Percentiles rank a stretch among this genome's conserved stretches.
These are phyloP conservation scores for Bedellia somnulentella DNA, from an alignment of 2,888 invertebrate genomes.

Conservation along the genomic window DNA sequence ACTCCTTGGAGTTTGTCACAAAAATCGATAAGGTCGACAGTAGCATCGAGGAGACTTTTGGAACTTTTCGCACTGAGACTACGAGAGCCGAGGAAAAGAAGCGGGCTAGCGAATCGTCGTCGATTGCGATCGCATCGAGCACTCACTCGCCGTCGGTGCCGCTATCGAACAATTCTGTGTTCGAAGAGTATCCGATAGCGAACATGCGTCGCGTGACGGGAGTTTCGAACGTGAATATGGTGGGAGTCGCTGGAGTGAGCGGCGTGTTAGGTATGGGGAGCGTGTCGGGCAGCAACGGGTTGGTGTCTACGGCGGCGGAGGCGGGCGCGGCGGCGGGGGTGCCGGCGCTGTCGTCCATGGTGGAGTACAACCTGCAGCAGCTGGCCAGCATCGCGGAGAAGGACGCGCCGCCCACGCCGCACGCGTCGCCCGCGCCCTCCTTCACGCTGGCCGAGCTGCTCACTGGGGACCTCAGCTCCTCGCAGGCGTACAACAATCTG, in stretches of 20 bases:
- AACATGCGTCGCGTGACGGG: constrained; percentile 51
- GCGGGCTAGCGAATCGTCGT: constrained; percentile 42
- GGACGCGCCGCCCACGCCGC: constrained; percentile 53
- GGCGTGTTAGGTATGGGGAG: constrained; percentile 26
- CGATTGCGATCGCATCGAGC: constrained; percentile 38
- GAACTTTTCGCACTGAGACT: constrained; percentile 71
- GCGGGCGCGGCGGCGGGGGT: constrained; percentile 32
- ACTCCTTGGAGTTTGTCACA: constrained; percentile 79
- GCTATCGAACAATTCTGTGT: constrained; percentile 71
- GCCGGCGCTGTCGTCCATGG: constrained; percentile 66
- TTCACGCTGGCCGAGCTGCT: constrained; percentile 79
- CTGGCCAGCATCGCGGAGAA: constrained; percentile 80
- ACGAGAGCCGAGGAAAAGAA: constrained; percentile 59
- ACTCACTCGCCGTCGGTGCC: constrained; percentile 51
- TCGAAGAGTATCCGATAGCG: constrained; percentile 68
- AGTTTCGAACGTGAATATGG: constrained; percentile 18
- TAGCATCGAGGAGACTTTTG: constrained; percentile 71
- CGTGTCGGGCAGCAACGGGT: constrained; percentile 25
- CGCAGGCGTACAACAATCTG: constrained; percentile 83
- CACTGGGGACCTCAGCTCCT: constrained; percentile 68
- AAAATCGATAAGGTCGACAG: constrained; percentile 78
- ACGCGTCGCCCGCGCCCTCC: constrained; percentile 63
- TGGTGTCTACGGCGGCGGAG: constrained; percentile 32
- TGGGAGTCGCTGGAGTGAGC: constrained; percentile 17
- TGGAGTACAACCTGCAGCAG: constrained; percentile 85